Evolutionary conservation across 2,888 invertebrate species (phyloP), one percentile per base, ranked within the genome.

Genomic region (Cryptus armator): DNA sequence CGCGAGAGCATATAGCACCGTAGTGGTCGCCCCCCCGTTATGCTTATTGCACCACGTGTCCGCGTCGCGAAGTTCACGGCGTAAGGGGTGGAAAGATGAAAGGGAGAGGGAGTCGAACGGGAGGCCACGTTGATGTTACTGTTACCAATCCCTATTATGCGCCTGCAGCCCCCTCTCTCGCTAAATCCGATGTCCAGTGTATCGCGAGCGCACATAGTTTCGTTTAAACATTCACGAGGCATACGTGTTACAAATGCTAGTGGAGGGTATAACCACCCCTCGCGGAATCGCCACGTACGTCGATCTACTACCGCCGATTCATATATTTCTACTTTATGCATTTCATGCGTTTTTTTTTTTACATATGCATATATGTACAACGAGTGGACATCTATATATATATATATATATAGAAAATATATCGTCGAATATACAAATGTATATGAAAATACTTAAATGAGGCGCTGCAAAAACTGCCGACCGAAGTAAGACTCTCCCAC

Each of bases 161-260:
- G 37, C 68, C 44, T 48, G 64, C 51, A 59, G 53, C 76, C 72
- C 51, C 62, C 59, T 59, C 80, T 19, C 10, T 51, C n/a, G 29
- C 29, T 56, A 32, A 48, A 44, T 67, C 32, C 46, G 71, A 46
- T 79, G 56, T 81, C 44, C 53, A 24, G 46, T 64, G 64, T 70
- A 51, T 71, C 66, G 77, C 71, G 75, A 71, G 85, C 77, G 67
- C 74, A 67, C 70, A 71, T 51, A 77, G 81, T 72, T 46, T 72
- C 80, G 72, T 79, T 91, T 84, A 92, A 92, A 89, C 87, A 92
- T 92, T 90, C 88, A 91, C 86, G 83, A 89, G 90, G 89, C 88
- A 90, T 91, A 91, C 91, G 92, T 92, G 91, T 91, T 90, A 89
- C 89, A 87, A 88, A 89, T 88, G 89, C 87, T 87, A 91, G 88